These are phyloP conservation scores for Thomomys bottae DNA, from an alignment of 2,113 vertebrate species.

Conservation along the genomic window DNA sequence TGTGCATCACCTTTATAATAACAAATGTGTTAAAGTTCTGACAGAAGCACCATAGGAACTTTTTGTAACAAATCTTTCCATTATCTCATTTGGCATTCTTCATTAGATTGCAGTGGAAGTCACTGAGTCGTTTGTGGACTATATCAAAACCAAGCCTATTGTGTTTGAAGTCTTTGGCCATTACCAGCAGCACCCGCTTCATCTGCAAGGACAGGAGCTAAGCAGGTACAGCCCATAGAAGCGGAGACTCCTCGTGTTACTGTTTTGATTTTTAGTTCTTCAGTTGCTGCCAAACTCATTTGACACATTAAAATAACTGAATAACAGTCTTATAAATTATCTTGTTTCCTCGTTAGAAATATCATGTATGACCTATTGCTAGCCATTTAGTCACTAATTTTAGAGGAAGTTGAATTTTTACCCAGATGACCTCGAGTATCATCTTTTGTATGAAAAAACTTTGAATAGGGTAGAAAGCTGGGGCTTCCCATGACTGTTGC, in stretches of 20 bases:
- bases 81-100: not conserved
- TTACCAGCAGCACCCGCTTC: constrained; percentile 96
- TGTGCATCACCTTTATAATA: no score
- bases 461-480: not conserved
- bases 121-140: constrained; percentile 97
- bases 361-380: constrained; percentile 6
- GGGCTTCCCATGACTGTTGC: not conserved
- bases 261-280: not conserved
- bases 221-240: constrained; percentile 87
- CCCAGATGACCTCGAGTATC: not conserved
- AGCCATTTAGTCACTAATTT: not conserved
- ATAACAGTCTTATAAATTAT: not conserved
- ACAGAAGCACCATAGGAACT: not conserved
- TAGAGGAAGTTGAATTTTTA: constrained; percentile 2
- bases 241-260: not conserved
- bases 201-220: constrained; percentile 93
- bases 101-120: constrained; percentile 96
- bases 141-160: constrained; percentile 96
- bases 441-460: constrained; percentile 4
- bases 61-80: not conserved
- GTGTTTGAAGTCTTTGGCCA: constrained; percentile 99
- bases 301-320: not conserved
- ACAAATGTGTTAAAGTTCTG: not conserved
- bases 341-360: constrained; percentile 27
- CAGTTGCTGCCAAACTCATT: not conserved